Evolutionary conservation across 1,140 invertebrate genomes (phyloP), one percentile per base, ranked within the genome.

Genomic region (Heliconius melpomene): DNA sequence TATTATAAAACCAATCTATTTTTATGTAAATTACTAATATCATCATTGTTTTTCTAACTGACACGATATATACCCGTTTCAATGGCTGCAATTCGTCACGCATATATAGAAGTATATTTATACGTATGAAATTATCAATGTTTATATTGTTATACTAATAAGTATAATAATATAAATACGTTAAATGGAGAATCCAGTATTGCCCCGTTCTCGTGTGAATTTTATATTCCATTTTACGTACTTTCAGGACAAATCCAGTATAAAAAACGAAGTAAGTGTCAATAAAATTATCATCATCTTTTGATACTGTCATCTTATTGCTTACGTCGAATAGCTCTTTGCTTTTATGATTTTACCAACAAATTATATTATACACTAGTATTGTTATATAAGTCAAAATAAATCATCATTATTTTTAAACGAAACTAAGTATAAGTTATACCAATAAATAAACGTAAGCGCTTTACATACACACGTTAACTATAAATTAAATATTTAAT

Each of bases 401-500:
- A 26, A 26, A 66, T 66, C 2, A 16, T 66, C 11, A 6, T 29
- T 29, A 66, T 0, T 11, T 13, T 57, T 13, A 66, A 23, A 26
- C 57, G 23, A 1, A 9, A 3, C 26, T 8, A n/a, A n/a, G n/a
- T 57, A 36, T 7, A 36, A 26, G 20, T 3, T 57, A 57, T 57
- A 29, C 26, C 23, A 66, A 16, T 23, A 26, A 6, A 66, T 26
- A 5, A 16, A 66, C 23, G 23, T 66, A 66, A 66, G 13, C 60
- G 3, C 29, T 66, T 66, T 66, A 66, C 57, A 66, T 66, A 29
- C 60, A 26, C 23, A 13, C 11, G 60, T 29, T 26, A 66, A 29
- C 26, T 2, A 66, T 66, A 66, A 66, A 66, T 66, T 66, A 29
- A 26, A 66, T 29, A 66, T 66, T 66, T 66, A 66, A 66, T 66